These are phyloP conservation scores for Coptodon bakossiorum DNA, from an alignment of 2,113 vertebrate species.

Conservation along the genomic window DNA sequence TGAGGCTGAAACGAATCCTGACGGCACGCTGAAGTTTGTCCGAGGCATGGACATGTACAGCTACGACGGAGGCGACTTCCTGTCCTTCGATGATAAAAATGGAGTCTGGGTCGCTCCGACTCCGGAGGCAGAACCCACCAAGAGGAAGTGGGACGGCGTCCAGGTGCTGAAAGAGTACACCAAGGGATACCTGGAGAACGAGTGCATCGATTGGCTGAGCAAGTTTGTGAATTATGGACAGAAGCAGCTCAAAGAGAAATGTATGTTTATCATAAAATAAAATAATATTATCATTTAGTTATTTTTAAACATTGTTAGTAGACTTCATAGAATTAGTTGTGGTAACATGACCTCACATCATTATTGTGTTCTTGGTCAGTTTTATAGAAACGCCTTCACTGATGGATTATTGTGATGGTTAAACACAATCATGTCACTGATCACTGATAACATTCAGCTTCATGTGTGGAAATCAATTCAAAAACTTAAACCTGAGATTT, in stretches of 20 bases:
- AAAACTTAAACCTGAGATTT: background rate
- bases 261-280: background rate
- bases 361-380: background rate
- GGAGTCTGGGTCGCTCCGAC: no score
- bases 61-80: no score
- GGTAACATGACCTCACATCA: rapidly evolving
- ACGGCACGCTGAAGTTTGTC: no score
- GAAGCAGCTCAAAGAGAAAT: rapidly evolving
- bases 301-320: background rate
- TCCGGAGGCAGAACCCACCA: no score
- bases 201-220: background rate
- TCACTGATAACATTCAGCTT: background rate
- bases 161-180: no score
- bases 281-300: background rate
- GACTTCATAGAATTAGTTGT: background rate
- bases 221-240: background rate
- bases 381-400: background rate
- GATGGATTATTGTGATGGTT: background rate
- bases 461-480: no score
- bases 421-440: background rate
- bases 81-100: no score
- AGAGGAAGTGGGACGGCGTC: no score
- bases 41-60: no score
- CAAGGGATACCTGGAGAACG: no score
- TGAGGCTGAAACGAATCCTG: rapidly evolving